Percentiles rank a stretch among this genome's conserved stretches.
phyloP scores from a whole-genome alignment of 2,797 vertebrate species.

The Paratrypauchen microcephalus region DNA sequence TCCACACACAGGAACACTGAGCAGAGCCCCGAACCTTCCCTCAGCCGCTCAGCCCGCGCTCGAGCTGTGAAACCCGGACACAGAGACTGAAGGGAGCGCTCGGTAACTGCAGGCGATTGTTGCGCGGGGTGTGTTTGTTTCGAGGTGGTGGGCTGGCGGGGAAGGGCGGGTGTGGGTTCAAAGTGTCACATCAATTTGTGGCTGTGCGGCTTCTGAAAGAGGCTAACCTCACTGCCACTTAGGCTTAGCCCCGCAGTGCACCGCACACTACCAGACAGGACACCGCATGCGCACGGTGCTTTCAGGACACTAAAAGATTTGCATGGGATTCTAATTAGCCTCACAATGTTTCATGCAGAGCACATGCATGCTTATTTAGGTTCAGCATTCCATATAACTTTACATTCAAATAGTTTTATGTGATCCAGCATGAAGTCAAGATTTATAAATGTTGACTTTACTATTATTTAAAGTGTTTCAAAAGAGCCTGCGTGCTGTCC shows the following conservation, averaged over 20 bases:
- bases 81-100: slow-evolving; percentile 65
- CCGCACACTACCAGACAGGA: slow-evolving; percentile 59
- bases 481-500: not conserved
- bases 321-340: slow-evolving; percentile 1
- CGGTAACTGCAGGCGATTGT: slow-evolving; percentile 61
- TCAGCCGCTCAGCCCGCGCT: slow-evolving; percentile 21
- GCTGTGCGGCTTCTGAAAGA: slow-evolving; percentile 74
- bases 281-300: slow-evolving; percentile 23
- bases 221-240: slow-evolving; percentile 77
- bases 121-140: slow-evolving; percentile 35
- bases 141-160: slow-evolving; percentile 30
- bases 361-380: not conserved
- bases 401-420: not conserved
- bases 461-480: not conserved
- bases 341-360: not conserved
- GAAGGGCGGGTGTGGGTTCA: slow-evolving; percentile 54
- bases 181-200: slow-evolving; percentile 76
- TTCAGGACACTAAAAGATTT: slow-evolving; percentile 9
- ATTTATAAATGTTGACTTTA: not conserved
- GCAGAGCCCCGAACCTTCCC: slow-evolving; percentile 54
- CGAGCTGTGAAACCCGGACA: slow-evolving; percentile 73
- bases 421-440: not conserved
- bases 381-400: not conserved
- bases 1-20: slow-evolving; percentile 46
- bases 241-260: slow-evolving; percentile 60